Percentiles rank a stretch among this genome's conserved stretches.
phyloP scores from a whole-genome alignment of 2,888 invertebrate species.

The Erebia palarica region DNA sequence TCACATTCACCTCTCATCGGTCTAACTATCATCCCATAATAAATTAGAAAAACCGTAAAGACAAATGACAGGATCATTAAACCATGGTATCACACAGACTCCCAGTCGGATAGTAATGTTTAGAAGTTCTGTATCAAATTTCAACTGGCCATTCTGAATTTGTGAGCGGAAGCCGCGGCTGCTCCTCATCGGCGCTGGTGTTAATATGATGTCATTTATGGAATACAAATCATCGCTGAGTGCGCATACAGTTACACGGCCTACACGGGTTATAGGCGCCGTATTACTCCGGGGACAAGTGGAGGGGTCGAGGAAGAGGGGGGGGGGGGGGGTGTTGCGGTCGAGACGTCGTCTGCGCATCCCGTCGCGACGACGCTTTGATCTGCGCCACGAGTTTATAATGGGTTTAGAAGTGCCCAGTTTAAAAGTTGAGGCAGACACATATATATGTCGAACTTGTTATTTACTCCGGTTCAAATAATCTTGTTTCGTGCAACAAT shows the following conservation, averaged over 20 bases:
- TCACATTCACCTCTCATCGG: no score
- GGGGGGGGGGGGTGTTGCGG: conserved; percentile 43
- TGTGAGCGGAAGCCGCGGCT: conserved; percentile 23
- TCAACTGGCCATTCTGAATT: not conserved
- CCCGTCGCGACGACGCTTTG: conserved; percentile 67
- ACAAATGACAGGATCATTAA: no score
- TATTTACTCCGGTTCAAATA: not conserved
- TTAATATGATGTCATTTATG: conserved; percentile 46
- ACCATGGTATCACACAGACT: no score
- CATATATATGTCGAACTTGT: conserved; percentile 17
- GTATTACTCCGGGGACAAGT: conserved; percentile 29
- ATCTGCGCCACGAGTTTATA: conserved; percentile 50
- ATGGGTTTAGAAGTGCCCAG: conserved; percentile 27
- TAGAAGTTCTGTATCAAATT: not conserved
- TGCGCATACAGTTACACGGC: conserved; percentile 39
- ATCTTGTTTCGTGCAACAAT: not conserved
- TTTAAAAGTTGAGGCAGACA: conserved; percentile 19
- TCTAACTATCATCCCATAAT: no score
- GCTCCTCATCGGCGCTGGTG: conserved; percentile 8
- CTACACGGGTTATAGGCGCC: conserved; percentile 37
- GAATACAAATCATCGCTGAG: conserved; percentile 55
- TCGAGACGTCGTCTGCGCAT: conserved; percentile 78
- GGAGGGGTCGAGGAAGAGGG: conserved; percentile 27
- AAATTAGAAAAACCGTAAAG: no score
- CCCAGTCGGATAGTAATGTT: not conserved